Percentiles rank a stretch among this genome's conserved stretches.
phyloP scores from a whole-genome alignment of 1,140 invertebrate genomes.

The Diploscapter pachys region DNA sequence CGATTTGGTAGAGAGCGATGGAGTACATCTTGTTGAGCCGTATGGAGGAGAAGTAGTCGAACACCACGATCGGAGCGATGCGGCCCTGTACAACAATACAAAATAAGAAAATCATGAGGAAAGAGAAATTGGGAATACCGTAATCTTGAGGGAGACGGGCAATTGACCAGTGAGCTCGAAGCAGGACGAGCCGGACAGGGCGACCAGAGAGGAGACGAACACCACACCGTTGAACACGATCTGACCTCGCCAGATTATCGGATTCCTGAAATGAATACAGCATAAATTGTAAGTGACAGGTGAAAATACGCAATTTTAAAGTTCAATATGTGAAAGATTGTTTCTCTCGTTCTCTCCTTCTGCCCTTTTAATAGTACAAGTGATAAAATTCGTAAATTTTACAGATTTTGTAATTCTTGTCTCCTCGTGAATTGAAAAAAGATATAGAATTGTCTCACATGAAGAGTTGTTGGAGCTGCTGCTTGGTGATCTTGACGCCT shows the following conservation, averaged over 20 bases:
- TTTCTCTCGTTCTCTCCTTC: too few species aligned
- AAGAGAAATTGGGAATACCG: not conserved
- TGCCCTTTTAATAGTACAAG: too few species aligned
- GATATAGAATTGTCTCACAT: too few species aligned
- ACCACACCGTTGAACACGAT: not conserved
- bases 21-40: not conserved
- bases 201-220: conserved; percentile 3
- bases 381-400: too few species aligned
- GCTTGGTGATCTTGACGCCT: not conserved
- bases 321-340: too few species aligned
- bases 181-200: not conserved
- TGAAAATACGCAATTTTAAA: too few species aligned
- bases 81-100: not conserved
- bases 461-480: too few species aligned
- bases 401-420: too few species aligned
- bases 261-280: not conserved
- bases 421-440: too few species aligned
- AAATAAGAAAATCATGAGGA: not conserved
- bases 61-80: not conserved
- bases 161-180: not conserved
- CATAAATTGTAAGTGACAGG: too few species aligned
- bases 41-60: not conserved
- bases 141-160: not conserved
- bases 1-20: not conserved
- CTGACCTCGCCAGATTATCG: not conserved